Evolutionary conservation across 2,888 invertebrate species (phyloP).

Genomic region (Orthosia gothica): DNA sequence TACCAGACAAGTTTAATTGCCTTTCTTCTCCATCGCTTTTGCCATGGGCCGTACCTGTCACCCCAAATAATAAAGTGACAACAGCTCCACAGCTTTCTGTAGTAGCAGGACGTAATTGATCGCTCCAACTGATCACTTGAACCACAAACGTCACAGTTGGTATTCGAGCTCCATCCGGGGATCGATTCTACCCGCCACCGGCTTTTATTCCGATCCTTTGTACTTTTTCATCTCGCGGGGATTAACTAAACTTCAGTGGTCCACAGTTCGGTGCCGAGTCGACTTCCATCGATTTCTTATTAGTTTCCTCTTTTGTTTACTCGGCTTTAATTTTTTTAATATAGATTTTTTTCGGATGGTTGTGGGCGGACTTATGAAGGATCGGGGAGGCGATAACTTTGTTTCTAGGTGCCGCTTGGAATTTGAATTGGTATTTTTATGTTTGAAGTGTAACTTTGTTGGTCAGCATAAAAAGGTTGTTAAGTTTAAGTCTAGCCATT

Average conservation of each 20-base stretch:
- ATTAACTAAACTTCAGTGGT: constrained; percentile 85
- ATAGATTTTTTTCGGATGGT: constrained; percentile 41
- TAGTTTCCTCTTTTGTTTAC: constrained; percentile 76
- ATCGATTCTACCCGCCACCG: constrained; percentile 83
- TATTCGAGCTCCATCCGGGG: constrained; percentile 79
- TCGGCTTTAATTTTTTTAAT: constrained; percentile 60
- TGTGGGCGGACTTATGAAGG: constrained; percentile 41
- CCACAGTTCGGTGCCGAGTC: constrained; percentile 73
- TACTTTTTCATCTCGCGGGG: constrained; percentile 89
- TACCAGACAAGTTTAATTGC: background rate
- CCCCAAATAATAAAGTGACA: constrained; percentile 54
- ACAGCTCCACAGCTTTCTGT: constrained; percentile 36
- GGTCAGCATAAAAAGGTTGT: too few relatives aligned
- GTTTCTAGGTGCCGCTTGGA: constrained; percentile 25
- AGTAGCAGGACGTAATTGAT: constrained; percentile 59
- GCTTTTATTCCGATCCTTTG: constrained; percentile 83
- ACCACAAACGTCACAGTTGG: constrained; percentile 74
- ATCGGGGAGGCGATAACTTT: constrained; percentile 28
- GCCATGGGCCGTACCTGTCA: constrained; percentile 10
- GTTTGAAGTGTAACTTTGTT: constrained; percentile 4
- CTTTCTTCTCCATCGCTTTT: background rate
- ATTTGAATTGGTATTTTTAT: constrained; percentile 15
- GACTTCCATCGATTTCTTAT: constrained; percentile 78
- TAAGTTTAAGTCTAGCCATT: background rate
- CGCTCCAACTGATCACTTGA: constrained; percentile 65